Base-by-base conservation (phyloP, 37 sponge, comb jelly and placozoan species). In the Halisarca cf. caerulea region DNA sequence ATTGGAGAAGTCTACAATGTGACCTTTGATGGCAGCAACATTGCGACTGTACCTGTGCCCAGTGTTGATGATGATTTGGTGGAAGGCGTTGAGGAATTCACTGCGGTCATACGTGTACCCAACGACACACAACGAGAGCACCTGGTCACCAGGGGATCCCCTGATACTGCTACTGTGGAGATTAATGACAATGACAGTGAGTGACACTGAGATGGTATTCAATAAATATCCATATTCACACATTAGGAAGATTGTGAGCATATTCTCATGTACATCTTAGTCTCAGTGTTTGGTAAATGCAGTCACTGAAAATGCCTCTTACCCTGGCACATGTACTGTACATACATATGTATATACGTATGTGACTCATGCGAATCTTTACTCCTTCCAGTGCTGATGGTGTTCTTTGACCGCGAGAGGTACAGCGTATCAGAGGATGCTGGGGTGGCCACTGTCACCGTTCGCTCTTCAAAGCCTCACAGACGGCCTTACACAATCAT, bases 151-250 rank as follows among this genome's bases (percentile, higher is more conserved):
- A 27, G 33, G 3, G 32, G 69, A 17, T 30, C 69, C n/a, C 69
- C 69, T 74, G 42, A 39, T 25, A 24, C 25, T 41, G 77, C 77
- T 21, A 74, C 44, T 44, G 77, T 74, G 8, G 64, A 62, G 15
- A 62, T 62, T 7, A 62, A 30, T 41, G 77, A 74, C 36, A 37
- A 39, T 40, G 45, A 39, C 77, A 74, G 77, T 74, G 44, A 74
- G 77, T 40, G 64, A 27, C 23, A 6, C n/a, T n/a, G n/a, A n/a
- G n/a, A n/a, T n/a, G n/a, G n/a, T n/a, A n/a, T n/a, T n/a, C n/a
- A n/a, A n/a, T n/a, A n/a, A n/a, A n/a, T n/a, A n/a, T n/a, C n/a
- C n/a, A n/a, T n/a, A n/a, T n/a, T n/a, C n/a, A n/a, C n/a, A n/a
- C n/a, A n/a, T n/a, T n/a, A n/a, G n/a, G n/a, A n/a, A n/a, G n/a